Evolutionary conservation across 2,797 vertebrate genomes (phyloP), one percentile per base, ranked within the genome.

Genomic region (Remorina albescens): DNA sequence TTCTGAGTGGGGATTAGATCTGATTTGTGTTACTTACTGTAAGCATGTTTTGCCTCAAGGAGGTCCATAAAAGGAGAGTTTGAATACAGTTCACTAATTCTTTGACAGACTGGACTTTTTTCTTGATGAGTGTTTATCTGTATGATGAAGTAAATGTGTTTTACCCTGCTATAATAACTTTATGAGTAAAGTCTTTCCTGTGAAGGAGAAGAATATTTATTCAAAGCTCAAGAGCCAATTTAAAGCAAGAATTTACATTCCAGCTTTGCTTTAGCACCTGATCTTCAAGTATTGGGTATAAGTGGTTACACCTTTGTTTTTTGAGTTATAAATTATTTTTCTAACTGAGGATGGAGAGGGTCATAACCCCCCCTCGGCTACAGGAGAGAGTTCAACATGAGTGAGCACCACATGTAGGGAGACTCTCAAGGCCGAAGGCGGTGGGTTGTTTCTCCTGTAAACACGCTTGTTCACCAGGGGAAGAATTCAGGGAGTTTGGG

Each of bases 371-470:
- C 36, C 55, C 21, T 26, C 25, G 13, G 51, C 74, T 73, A 57
- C 42, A 47, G 55, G 50, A 59, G 28, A 26, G 32, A 57, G 72
- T 79, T 81, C 61, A 23, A 61, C 56, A 36, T 67, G 42, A 55
- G 58, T 62, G 53, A 62, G 70, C 62, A 76, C 70, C 87, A 92
- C 85, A 80, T 88, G 83, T 80, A 63, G 49, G 41, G 41, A 80
- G 65, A 65, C 64, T 63, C 58, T 37, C 6, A 15, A 21, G 41
- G 64, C 69, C 23, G 13, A 54, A 72, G 67, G 57, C 63, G 62
- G 67, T 81, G 80, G 44, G 36, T 84, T 42, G 0, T 74, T 82
- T 82, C 75, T 68, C 62, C 67, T 13, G 70, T 69, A 81, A 85
- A 87, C 81, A 68, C 30, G 71, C 19, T 26, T 30, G 30, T 42